Evolutionary conservation across 2,797 vertebrate species (phyloP), one percentile per base, ranked within the genome.

Genomic region (Sciaenops ocellatus): DNA sequence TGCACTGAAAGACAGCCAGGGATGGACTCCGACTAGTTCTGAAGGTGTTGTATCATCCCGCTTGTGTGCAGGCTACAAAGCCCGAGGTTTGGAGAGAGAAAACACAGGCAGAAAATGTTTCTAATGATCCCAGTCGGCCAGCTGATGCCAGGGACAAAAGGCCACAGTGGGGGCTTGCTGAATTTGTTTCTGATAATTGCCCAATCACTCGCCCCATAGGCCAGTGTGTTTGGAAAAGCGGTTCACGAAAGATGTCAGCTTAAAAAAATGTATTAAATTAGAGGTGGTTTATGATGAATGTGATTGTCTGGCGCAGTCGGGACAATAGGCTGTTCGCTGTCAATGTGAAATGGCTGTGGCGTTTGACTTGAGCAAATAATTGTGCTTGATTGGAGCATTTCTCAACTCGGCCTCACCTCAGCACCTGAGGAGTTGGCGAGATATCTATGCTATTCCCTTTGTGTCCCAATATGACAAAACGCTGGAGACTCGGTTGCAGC

Each of bases 121-220:
- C 72, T 95, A 87, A 93, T 83, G 87, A 91, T 85, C 66, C 59
- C 6, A 60, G 79, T 60, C 30, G 44, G 69, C 79, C 78, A 83
- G 73, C 73, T 80, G 79, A 90, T 78, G 60, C 78, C 62, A 1
- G 63, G 85, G 79, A 92, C 87, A 87, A 87, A 88, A 85, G 85
- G 64, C 84, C 77, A 75, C 83, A 71, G 84, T 83, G 72, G 73
- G 84, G 22, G 69, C 62, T 81, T 46, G 62, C 79, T 26, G 71
- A 87, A 89, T 91, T 82, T 87, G 75, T 86, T 89, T 77, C 88
- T 83, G 54, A 79, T 94, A 95, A 94, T 94, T 94, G 92, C 84
- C 88, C 89, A 89, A 86, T 92, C 84, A 77, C 86, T 87, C 57
- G 73, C 80, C 88, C 84, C 41, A 28, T 83, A 73, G 83, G 82